Evolutionary conservation across 2,113 vertebrate species (phyloP).

Genomic region (Urocynchramus pylzowi): DNA sequence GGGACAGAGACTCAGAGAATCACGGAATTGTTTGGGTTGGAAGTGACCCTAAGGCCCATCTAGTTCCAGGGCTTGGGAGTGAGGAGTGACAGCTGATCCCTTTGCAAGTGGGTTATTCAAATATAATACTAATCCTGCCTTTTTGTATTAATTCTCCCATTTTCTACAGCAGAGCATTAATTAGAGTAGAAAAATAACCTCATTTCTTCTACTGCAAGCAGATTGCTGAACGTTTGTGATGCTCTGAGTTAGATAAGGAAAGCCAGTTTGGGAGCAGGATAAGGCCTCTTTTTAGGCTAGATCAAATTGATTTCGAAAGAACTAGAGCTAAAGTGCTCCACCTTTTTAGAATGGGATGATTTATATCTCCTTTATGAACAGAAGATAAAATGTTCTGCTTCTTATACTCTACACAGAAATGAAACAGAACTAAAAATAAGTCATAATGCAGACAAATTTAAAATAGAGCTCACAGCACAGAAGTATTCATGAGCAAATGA

Average conservation of each 20-base stretch:
- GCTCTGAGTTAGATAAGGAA: not conserved
- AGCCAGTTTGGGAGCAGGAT: not conserved
- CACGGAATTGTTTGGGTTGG: not conserved
- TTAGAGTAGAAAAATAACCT: not conserved
- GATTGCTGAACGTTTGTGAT: not conserved
- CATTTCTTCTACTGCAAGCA: not conserved
- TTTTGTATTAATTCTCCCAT: not conserved
- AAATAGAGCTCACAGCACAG: constrained; percentile 52
- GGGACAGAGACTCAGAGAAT: not conserved
- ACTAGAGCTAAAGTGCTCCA: constrained; percentile 9
- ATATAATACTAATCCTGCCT: not conserved
- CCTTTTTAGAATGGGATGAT: constrained; percentile 47
- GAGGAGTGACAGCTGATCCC: not conserved
- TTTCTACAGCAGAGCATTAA: not conserved
- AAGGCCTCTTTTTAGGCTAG: not conserved
- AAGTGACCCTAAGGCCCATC: not conserved
- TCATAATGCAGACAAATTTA: constrained; percentile 14
- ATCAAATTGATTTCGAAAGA: not conserved
- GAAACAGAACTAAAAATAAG: constrained; percentile 52
- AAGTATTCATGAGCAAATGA: constrained; percentile 34
- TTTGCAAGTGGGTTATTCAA: not conserved
- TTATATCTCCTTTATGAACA: constrained; percentile 52
- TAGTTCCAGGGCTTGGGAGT: no score
- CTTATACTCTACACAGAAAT: constrained; percentile 22
- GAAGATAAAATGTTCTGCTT: constrained; percentile 50